Evolutionary conservation across 2,888 invertebrate species (phyloP).

Genomic region (Lepeophtheirus nordmannii): DNA sequence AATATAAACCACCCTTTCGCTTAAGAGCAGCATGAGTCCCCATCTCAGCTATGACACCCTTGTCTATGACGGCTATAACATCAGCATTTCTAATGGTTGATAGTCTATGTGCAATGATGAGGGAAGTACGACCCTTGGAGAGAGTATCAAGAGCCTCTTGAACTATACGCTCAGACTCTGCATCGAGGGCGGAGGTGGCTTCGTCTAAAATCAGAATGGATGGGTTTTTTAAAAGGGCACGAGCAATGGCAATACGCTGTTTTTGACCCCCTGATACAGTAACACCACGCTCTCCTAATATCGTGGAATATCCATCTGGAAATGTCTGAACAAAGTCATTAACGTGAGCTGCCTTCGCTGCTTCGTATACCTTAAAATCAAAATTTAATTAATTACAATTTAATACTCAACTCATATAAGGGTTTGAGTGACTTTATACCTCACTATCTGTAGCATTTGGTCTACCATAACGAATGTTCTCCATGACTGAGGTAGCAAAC

Average conservation of each 20-base stretch:
- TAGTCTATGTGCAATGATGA: constrained; percentile 86
- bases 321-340: constrained; percentile 70
- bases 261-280: constrained; percentile 90
- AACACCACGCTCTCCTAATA: constrained; percentile 74
- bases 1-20: constrained; percentile 63
- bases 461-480: constrained; percentile 80
- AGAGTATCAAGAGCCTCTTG: constrained; percentile 73
- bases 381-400: background rate
- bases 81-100: constrained; percentile 83
- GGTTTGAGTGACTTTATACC: constrained; percentile 31
- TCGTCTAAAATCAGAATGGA: constrained; percentile 76
- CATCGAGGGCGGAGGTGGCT: constrained; percentile 74
- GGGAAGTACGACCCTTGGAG: constrained; percentile 65
- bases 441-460: constrained; percentile 41
- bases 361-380: constrained; percentile 47
- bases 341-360: constrained; percentile 74
- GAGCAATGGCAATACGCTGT: constrained; percentile 82
- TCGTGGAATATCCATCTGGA: constrained; percentile 65
- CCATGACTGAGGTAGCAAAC: constrained; percentile 74
- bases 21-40: constrained; percentile 66
- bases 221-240: constrained; percentile 81
- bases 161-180: constrained; percentile 76
- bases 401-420: background rate
- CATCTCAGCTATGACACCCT: constrained; percentile 70
- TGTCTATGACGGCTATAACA: constrained; percentile 70